Base-by-base conservation (phyloP, 2,113 vertebrate genomes). In the Mustelus asterias region DNA sequence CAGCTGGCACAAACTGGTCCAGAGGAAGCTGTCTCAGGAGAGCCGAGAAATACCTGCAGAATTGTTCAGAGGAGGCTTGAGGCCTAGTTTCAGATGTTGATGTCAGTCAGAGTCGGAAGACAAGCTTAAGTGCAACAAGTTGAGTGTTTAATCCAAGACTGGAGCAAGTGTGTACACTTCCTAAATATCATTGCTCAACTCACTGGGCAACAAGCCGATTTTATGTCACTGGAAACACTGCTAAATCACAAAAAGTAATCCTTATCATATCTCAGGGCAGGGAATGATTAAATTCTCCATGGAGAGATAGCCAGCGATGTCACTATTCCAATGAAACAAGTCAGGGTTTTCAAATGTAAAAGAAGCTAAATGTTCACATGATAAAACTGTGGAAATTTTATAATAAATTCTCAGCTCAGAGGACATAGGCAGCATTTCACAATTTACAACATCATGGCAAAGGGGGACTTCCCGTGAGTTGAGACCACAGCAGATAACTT, bases 371-470 rank as follows among this genome's bases (percentile, higher is more conserved):
- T 48, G 24, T 95, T 85, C 95, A 76, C 0, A 29, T 80, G 78
- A 96, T n/a, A 85, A 96, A 96, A 96, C 90, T 76, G 96, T 60
- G 83, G 65, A 11, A 72, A 96, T 90, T 96, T 96, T 94, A 83
- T 89, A 96, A 86, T 63, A 97, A 97, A 97, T 96, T 67, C 96
- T 96, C 58, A 44, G 96, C 96, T 96, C 96, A 26, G 96, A 95
- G 3, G 96, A 96, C 76, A 95, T 72, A 76, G 96, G 96, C 90
- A 96, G 94, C 85, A 96, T 95, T 54, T 89, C 58, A 96, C 88
- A 92, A 96, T 0, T 88, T 76, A 96, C 63, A 83, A 95, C 96
- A 97, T 14, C 44, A 58, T 20, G 48, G 24, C 24, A 24, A 29
- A 54, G 6, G 86, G 29, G 86, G 44, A 24, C 86, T 58, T 89